Evolutionary conservation across 2,888 invertebrate species (phyloP).

Genomic region (Papilio protenor): DNA sequence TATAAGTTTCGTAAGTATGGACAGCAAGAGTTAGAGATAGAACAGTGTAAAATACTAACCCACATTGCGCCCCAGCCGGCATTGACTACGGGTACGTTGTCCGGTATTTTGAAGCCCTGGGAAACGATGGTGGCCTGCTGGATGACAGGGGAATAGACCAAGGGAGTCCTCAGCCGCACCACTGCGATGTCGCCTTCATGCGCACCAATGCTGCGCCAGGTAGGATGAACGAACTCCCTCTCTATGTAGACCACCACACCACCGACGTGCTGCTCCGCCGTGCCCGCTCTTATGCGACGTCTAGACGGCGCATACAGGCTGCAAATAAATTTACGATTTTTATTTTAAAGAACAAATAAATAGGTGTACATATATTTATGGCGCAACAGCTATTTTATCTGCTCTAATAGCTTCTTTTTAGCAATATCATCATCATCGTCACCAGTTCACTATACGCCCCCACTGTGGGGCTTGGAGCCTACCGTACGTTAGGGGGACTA

Average conservation of each 20-base stretch:
- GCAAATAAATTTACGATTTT: conserved; percentile 39
- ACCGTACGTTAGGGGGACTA: too few relatives aligned
- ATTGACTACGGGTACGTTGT: conserved; percentile 54
- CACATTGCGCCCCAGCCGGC: conserved; percentile 64
- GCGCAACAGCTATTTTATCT: too few relatives aligned
- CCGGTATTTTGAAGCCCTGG: conserved; percentile 49
- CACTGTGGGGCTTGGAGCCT: too few relatives aligned
- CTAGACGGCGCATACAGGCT: conserved; percentile 52
- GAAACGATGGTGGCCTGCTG: conserved; percentile 52
- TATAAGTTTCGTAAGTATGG: too few relatives aligned
- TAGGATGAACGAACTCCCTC: conserved; percentile 57
- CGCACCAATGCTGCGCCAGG: conserved; percentile 50
- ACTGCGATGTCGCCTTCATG: conserved; percentile 62
- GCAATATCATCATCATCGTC: too few relatives aligned
- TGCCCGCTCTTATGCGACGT: too few relatives aligned
- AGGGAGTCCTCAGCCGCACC: conserved; percentile 47
- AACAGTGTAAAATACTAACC: conserved; percentile 55
- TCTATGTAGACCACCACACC: conserved; percentile 56
- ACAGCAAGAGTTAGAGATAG: too few relatives aligned
- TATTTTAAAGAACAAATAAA: too few relatives aligned
- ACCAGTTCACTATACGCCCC: too few relatives aligned
- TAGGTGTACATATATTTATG: too few relatives aligned
- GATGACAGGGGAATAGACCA: conserved; percentile 53
- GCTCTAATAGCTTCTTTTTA: too few relatives aligned
- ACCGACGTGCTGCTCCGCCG: conserved; percentile 60